A percentile compares a stretch with the other conserved stretches of the same genome.
Evolutionary conservation across 2,888 invertebrate genomes (phyloP).

Genomic region (Mactromeris polynyma): DNA sequence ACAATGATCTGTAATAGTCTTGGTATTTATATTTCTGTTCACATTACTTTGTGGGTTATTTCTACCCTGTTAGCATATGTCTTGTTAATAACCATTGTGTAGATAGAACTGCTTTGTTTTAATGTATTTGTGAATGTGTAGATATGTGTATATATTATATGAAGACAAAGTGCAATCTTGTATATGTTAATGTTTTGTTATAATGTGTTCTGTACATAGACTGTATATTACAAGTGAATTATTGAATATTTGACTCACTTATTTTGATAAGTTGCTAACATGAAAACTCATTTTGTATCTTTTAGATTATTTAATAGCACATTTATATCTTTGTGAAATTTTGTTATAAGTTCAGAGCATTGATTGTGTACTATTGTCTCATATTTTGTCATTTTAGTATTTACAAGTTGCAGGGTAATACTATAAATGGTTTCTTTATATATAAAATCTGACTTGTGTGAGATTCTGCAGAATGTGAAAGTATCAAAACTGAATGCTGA

Average conservation of each 20-base stretch:
- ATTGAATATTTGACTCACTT: neutral
- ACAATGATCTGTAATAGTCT: neutral
- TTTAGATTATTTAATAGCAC: neutral
- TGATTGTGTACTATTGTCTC: neutral
- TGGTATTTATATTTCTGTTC: too few relatives aligned
- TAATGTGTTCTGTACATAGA: neutral
- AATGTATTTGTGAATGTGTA: neutral
- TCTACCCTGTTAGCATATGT: too few relatives aligned
- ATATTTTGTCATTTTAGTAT: neutral
- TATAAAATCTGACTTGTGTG: neutral
- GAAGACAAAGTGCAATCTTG: constrained; percentile 3
- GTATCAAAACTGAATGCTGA: too few relatives aligned
- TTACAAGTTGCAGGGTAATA: neutral
- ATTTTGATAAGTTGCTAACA: neutral
- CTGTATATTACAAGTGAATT: neutral
- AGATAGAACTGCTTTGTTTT: neutral
- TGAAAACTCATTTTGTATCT: neutral
- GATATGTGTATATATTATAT: neutral
- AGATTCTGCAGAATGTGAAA: too few relatives aligned
- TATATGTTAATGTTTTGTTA: neutral
- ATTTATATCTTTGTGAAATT: neutral
- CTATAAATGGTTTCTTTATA: neutral
- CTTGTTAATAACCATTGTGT: too few relatives aligned
- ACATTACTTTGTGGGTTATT: too few relatives aligned
- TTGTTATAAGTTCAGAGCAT: neutral